Conservation (phyloP, 2,888 invertebrate genomes). For the Cordilura impudica region DNA sequence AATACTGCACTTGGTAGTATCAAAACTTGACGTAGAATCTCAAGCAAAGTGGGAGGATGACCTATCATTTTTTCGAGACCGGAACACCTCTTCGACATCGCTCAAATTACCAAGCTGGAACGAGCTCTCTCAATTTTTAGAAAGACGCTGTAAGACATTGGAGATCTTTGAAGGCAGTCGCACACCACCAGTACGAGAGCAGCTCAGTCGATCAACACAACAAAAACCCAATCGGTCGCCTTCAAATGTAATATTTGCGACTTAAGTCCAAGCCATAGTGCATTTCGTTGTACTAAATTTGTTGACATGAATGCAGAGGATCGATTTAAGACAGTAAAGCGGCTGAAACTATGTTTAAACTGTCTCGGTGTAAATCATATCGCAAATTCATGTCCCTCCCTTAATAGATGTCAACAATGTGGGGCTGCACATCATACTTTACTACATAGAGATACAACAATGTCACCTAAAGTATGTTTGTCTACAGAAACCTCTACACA, state of each 20-base stretch:
- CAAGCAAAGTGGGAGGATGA: slow-evolving; percentile 53
- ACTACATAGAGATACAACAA: slow-evolving; percentile 4
- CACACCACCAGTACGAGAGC: background rate
- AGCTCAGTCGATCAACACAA: background rate
- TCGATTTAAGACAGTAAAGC: slow-evolving; percentile 3
- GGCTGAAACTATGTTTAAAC: slow-evolving; percentile 8
- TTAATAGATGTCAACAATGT: slow-evolving; percentile 17
- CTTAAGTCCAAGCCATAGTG: background rate
- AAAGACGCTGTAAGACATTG: slow-evolving; percentile 18
- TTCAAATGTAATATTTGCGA: slow-evolving; percentile 5
- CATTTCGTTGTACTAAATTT: slow-evolving; percentile 13
- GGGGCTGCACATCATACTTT: slow-evolving; percentile 9
- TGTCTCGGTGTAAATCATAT: slow-evolving; percentile 14
- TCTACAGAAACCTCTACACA: background rate
- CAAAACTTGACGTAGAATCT: slow-evolving; percentile 42
- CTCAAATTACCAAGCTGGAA: background rate
- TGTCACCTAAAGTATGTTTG: background rate
- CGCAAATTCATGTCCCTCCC: slow-evolving; percentile 5
- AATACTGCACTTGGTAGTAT: slow-evolving; percentile 35
- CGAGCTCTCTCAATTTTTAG: slow-evolving; percentile 4
- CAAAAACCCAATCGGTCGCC: background rate
- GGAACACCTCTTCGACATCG: background rate
- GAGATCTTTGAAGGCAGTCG: too few species aligned
- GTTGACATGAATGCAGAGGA: slow-evolving; percentile 3
- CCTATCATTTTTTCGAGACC: background rate